Evolutionary conservation across 2,797 vertebrate genomes (phyloP).

Genomic region (Gephyroberyx darwinii): DNA sequence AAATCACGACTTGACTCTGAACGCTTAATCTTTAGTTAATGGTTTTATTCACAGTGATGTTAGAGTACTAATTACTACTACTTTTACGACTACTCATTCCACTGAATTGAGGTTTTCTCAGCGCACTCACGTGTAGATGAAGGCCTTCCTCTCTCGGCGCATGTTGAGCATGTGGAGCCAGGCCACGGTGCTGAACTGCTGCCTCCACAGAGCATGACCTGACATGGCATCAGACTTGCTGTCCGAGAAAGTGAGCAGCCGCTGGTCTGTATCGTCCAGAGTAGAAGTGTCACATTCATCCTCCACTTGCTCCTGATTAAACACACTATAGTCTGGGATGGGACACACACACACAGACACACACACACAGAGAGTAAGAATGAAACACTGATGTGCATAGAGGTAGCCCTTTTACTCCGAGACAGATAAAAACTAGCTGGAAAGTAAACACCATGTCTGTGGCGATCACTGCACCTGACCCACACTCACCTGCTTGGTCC

Average conservation of each 20-base stretch:
- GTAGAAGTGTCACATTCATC: slow-evolving; percentile 69
- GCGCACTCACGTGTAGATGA: slow-evolving; percentile 84
- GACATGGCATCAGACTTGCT: slow-evolving; percentile 34
- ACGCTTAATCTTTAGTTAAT: too few species aligned
- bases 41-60: too few species aligned
- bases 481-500: slow-evolving; percentile 89
- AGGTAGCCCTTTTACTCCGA: not conserved
- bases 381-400: not conserved
- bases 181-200: slow-evolving; percentile 87
- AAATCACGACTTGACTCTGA: too few species aligned
- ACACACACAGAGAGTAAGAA: not conserved
- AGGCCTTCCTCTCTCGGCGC: slow-evolving; percentile 81
- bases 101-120: not conserved
- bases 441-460: too few species aligned
- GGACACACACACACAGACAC: not conserved
- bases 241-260: slow-evolving; percentile 77
- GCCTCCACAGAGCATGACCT: slow-evolving; percentile 85
- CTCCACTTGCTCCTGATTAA: slow-evolving; percentile 74
- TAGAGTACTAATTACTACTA: too few species aligned
- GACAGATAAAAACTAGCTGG: too few species aligned
- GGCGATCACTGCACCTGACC: not conserved
- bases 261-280: slow-evolving; percentile 70
- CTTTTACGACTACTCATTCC: too few species aligned
- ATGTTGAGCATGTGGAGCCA: slow-evolving; percentile 88
- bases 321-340: slow-evolving; percentile 81